Base-by-base conservation (phyloP, 1,140 invertebrate species). In the Nephotettix cincticeps region DNA sequence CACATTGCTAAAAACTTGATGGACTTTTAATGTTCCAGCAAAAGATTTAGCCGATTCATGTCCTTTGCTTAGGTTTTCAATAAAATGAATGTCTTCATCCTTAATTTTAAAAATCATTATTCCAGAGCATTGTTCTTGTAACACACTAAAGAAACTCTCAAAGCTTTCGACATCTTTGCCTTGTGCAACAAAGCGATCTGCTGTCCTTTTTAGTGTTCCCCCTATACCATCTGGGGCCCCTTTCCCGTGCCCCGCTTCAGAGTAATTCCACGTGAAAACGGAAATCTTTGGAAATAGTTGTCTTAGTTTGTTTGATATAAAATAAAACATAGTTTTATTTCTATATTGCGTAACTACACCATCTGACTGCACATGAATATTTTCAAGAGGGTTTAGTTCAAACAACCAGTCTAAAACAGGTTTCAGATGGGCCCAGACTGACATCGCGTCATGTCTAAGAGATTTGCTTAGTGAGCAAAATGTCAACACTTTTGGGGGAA, bases 211-310 rank as follows among this genome's bases (percentile, higher is more conserved):
- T 27, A 84, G 61, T 25, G 67, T 61, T 40, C 78, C 80, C 9
- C 81, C 83, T 68, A 83, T 75, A 51, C 81, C 81, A 79, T 83
- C 80, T 47, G 80, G 79, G n/a, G 77, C 76, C 1, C 81, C 82
- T 75, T 83, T 84, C 14, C 82, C 82, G 77, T 84, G 81, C 3
- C 80, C 80, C 36, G 80, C 75, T 76, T 81, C 80, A 45, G 72
- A 76, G 73, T 79, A 84, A 71, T 81, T 82, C 81, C 80, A 84
- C 2, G 78, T 79, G 28, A 74, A 71, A 70, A 77, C 43, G 72
- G 75, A 78, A 13, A 54, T n/a, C 19, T 1, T 25, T n/a, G 61
- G 17, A 29, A 61, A 19, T 13, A 71, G 61, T 25, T 76, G 65
- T 36, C 67, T 61, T 40, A 79, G 70, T 76, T 76, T 71, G 36